Evolutionary conservation across 2,797 vertebrate species (phyloP).

Genomic region (Argentina silus): DNA sequence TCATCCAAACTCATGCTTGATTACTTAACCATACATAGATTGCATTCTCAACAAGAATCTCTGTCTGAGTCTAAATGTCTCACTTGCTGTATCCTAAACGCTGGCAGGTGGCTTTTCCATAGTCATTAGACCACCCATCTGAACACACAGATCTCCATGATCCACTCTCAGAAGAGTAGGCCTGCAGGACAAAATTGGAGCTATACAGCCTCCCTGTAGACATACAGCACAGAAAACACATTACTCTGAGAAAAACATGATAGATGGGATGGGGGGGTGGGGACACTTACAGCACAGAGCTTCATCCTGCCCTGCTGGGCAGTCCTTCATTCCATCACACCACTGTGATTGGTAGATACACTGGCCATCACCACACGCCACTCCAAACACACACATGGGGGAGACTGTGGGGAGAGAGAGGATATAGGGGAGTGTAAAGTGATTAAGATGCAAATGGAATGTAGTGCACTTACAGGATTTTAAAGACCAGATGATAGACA

Average conservation of each 20-base stretch:
- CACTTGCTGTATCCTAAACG: constrained; percentile 77
- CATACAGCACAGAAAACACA: no score
- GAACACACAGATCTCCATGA: constrained; percentile 82
- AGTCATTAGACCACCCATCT: constrained; percentile 75
- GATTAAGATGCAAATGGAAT: not conserved
- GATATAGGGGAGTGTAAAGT: not conserved
- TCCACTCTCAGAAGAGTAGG: constrained; percentile 73
- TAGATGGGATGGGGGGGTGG: no score
- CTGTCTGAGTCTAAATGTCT: constrained; percentile 30
- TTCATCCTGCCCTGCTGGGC: constrained; percentile 82
- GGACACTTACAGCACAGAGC: constrained; percentile 35
- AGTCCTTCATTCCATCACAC: constrained; percentile 83
- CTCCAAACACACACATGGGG: constrained; percentile 67
- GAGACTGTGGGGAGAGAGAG: constrained; percentile 57
- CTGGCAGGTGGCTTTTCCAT: constrained; percentile 22
- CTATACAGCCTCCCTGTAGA: constrained; percentile 82
- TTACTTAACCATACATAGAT: not conserved
- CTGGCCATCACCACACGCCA: constrained; percentile 74
- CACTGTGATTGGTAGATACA: constrained; percentile 68
- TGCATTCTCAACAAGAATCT: not conserved
- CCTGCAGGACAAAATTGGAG: constrained; percentile 81
- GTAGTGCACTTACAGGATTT: not conserved
- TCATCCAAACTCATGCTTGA: no score
- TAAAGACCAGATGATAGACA: not conserved
- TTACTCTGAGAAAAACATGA: no score